Evolutionary conservation across 2,888 invertebrate genomes (phyloP), one percentile per base, ranked within the genome.

Genomic region (Urechis unicinctus): DNA sequence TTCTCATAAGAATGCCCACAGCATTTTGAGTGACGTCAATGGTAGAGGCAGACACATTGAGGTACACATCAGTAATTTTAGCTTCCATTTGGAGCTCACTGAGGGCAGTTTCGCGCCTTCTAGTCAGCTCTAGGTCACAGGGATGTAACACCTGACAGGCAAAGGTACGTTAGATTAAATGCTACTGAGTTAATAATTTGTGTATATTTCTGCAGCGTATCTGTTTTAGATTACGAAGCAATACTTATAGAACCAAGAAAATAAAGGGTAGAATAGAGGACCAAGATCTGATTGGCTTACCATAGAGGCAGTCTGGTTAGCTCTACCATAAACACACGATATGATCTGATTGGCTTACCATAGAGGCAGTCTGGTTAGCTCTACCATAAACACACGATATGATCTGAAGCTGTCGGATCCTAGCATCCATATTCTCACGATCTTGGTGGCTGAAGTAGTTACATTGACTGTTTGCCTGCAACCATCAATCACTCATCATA

Each of bases 11-110:
- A 24, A 51, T 47, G 6, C 30, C 54, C 36, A 52, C n/a, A 21
- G 82, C 80, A 62, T 81, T 86, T 65, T 83, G 82, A 42, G 88
- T 78, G 17, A 88, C 87, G 64, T 87, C 86, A 0, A 89, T 83
- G 0, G 87, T 86, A 51, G 86, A 84, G 3, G 87, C 84, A 48
- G 88, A 87, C 6, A 90, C 75, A 66, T 87, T 86, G 17, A 89
- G 69, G 68, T 87, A 85, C 21, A 90, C 79, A 22, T 85, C 83
- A 1, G 87, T 86, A 5, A 88, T 80, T 1, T 82, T 82, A 26
- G 85, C 77, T n/a, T 81, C 82, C 22, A 87, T 83, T 68, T 84
- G 84, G 2, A 86, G 80, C 0, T 86, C 86, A 61, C 86, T 86
- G 57, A 87, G 86, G 0, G 82, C 76, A 45, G 82, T 80, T 66